phyloP scores from a whole-genome alignment of 1,140 invertebrate species.

The Atta texana region DNA sequence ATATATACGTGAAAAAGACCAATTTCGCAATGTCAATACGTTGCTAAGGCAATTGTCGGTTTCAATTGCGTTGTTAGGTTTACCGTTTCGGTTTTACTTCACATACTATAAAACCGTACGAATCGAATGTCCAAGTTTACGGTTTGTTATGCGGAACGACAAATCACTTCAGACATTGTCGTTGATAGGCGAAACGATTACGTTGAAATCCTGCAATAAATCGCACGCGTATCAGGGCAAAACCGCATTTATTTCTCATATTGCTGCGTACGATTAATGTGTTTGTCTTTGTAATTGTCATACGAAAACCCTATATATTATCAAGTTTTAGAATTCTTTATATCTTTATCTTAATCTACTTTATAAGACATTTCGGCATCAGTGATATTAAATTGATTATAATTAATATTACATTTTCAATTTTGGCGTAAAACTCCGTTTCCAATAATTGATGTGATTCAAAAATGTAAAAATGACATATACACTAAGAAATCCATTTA shows the following conservation, averaged over 20 bases:
- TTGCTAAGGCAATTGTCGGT: slow-evolving; percentile 1
- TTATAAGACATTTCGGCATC: background rate
- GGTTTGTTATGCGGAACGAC: slow-evolving; percentile 35
- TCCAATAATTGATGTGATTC: background rate
- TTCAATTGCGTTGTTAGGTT: background rate
- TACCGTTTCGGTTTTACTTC: background rate
- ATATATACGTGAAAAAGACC: slow-evolving; percentile 7
- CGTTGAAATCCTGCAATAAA: slow-evolving; percentile 34
- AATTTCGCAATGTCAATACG: background rate
- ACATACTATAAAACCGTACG: slow-evolving; percentile 8
- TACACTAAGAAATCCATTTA: no score
- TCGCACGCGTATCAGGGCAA: background rate
- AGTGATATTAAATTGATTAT: background rate
- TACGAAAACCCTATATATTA: background rate
- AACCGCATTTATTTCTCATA: slow-evolving; percentile 15
- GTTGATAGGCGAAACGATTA: slow-evolving; percentile 40
- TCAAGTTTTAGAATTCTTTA: background rate
- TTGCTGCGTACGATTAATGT: slow-evolving; percentile 21
- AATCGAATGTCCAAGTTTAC: slow-evolving; percentile 42
- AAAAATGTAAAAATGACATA: background rate
- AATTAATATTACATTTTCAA: background rate
- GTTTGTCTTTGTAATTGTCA: background rate
- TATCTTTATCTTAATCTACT: background rate
- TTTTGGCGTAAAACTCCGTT: background rate
- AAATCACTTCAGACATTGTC: slow-evolving; percentile 16